Evolutionary conservation across 2,797 vertebrate species (phyloP), one percentile per base, ranked within the genome.

Genomic region (Neosalanx taihuensis): DNA sequence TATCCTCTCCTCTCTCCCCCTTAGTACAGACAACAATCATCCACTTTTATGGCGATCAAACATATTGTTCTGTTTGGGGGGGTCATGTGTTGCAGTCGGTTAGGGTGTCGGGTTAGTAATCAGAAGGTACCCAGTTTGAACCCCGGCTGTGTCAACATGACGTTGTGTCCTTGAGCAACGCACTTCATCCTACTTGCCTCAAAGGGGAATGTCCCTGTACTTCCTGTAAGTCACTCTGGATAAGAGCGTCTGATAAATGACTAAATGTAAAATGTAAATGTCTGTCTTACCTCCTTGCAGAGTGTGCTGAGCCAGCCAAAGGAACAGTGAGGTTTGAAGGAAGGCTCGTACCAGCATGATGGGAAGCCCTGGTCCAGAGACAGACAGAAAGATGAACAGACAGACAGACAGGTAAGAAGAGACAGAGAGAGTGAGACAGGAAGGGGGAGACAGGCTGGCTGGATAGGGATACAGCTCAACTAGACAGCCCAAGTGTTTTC

Each of bases 241-340:
- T 26, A 26, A 26, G 23, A 26, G 23, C 23, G 23, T 26, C 23
- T 26, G 23, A 26, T 26, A 26, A 26, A 26, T 26, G 23, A 26
- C 23, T 26, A 1, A 26, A 26, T 26, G 23, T 26, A 26, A 26
- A 26, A 26, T 26, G 23, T 26, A 26, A 26, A 26, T 26, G 23
- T 26, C 6, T 78, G 70, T 76, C 92, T 92, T 88, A 94, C 93
- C 92, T 85, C 89, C 87, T 85, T 94, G 93, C 75, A 93, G 88
- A 72, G 90, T 91, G 81, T 78, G 78, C 77, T 89, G 87, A 71
- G 85, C 78, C 87, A 93, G 66, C 90, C 91, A 92, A 78, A 93
- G 88, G 62, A 93, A 72, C 89, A 94, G 84, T 2, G 89, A 89
- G 10, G 89, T 91, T 83, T 89, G 89, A 68, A 93, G 90, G 60